These are phyloP conservation scores for Drosophila tsacasi DNA, from an alignment of 1,140 invertebrate species.

Conservation along the genomic window DNA sequence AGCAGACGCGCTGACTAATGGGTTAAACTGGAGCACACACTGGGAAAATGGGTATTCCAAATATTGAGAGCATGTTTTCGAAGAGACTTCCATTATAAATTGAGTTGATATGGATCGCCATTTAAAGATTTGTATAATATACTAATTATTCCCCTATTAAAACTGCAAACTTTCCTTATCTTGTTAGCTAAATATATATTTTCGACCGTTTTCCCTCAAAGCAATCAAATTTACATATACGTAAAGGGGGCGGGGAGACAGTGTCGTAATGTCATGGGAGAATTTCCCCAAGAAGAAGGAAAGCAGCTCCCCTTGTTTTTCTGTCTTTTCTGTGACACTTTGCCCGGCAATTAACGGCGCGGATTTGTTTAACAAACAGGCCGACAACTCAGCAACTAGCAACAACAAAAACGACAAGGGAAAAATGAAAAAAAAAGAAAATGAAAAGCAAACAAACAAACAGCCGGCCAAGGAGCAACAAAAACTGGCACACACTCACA, in stretches of 20 bases:
- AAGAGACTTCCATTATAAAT: too few species aligned
- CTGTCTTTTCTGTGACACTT: constrained; percentile 63
- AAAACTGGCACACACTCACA: constrained; percentile 53
- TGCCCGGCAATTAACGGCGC: constrained; percentile 71
- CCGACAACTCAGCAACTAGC: constrained; percentile 41
- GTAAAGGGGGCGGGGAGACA: too few species aligned
- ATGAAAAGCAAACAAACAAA: constrained; percentile 50
- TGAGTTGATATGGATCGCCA: too few species aligned
- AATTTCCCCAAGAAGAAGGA: constrained; percentile 23
- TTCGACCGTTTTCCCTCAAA: background rate
- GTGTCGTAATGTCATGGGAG: constrained; percentile 63
- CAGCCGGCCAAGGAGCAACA: constrained; percentile 38
- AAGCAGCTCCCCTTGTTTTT: constrained; percentile 48
- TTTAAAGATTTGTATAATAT: too few species aligned
- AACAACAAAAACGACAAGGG: constrained; percentile 20
- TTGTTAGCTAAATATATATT: background rate
- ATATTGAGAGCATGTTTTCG: background rate
- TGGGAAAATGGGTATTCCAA: background rate
- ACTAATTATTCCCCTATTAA: background rate
- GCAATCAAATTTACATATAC: background rate
- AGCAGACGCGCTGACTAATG: constrained; percentile 66
- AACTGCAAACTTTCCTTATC: background rate
- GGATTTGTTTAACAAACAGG: constrained; percentile 82
- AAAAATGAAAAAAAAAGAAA: constrained; percentile 31
- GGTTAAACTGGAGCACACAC: constrained; percentile 55